Evolutionary conservation across 2,113 vertebrate genomes (phyloP).

Genomic region (Tachysurus vachellii): DNA sequence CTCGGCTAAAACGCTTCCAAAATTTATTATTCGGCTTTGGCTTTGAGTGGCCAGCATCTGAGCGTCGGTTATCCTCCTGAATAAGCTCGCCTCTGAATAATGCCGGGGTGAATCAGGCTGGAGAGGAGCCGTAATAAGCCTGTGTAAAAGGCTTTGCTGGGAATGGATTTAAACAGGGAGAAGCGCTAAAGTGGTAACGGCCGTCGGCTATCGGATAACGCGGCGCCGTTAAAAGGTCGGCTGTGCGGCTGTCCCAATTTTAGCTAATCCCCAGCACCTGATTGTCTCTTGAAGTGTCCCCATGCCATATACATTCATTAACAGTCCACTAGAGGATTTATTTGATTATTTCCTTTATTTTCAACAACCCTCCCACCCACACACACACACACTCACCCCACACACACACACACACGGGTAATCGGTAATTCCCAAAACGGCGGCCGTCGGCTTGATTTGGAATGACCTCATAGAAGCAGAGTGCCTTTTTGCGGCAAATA

Average conservation of each 20-base stretch:
- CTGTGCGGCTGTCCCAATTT: conserved; percentile 67
- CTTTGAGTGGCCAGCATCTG: conserved; percentile 15
- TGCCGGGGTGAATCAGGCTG: conserved; percentile 48
- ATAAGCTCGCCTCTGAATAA: conserved; percentile 50
- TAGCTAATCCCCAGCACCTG: conserved; percentile 68
- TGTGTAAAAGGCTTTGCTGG: conserved; percentile 61
- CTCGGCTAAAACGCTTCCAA: neutral
- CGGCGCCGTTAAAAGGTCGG: conserved; percentile 71
- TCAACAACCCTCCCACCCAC: neutral
- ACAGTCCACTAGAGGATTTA: conserved; percentile 66
- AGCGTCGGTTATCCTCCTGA: conserved; percentile 39
- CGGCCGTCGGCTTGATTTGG: conserved; percentile 64
- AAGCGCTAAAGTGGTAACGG: conserved; percentile 52
- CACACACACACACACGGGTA: conserved; percentile 39
- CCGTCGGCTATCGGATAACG: conserved; percentile 63
- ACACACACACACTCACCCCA: neutral
- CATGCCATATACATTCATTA: conserved; percentile 68
- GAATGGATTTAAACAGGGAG: conserved; percentile 62
- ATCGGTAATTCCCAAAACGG: conserved; percentile 72
- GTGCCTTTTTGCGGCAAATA: conserved; percentile 65
- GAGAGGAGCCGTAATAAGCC: conserved; percentile 57
- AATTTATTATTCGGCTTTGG: conserved; percentile 19
- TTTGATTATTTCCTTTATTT: conserved; percentile 75
- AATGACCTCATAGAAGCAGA: conserved; percentile 62
- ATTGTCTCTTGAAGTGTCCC: conserved; percentile 75